phyloP scores from a whole-genome alignment of 2,797 vertebrate species.

The Babyrousa celebensis region DNA sequence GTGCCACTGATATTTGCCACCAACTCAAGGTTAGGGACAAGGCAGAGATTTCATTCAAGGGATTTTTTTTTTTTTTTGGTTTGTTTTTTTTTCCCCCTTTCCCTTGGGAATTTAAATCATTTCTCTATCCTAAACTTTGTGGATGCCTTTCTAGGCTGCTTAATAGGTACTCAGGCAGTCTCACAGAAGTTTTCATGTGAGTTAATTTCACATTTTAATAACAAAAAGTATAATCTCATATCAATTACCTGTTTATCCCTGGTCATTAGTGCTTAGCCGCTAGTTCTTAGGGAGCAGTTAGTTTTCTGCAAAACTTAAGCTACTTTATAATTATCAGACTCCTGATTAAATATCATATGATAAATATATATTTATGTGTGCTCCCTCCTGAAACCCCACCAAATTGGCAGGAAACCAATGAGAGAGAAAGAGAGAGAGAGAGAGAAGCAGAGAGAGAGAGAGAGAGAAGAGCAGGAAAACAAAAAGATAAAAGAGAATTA shows the following conservation, averaged over 20 bases:
- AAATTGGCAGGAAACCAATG: not conserved
- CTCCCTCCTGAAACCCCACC: not conserved
- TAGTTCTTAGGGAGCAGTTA: not conserved
- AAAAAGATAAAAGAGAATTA: conserved; percentile 32
- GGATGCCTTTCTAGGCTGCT: not conserved
- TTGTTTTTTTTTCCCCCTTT: not conserved
- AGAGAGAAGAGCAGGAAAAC: not conserved
- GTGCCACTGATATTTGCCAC: not conserved
- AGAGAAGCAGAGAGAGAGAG: not conserved
- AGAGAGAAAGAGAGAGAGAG: not conserved
- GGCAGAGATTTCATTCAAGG: not conserved
- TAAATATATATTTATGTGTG: not conserved
- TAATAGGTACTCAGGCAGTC: not conserved
- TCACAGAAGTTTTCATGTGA: conserved; percentile 1
- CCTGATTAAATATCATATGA: not conserved
- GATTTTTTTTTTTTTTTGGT: not conserved
- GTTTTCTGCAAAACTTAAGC: not conserved
- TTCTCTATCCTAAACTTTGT: not conserved
- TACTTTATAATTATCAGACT: not conserved
- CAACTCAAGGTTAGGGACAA: not conserved
- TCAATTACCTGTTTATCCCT: not conserved
- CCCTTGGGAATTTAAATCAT: not conserved
- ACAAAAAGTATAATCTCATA: conserved; percentile 18
- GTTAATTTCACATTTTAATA: conserved; percentile 1
- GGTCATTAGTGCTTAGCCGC: not conserved